Evolutionary conservation across 2,113 vertebrate species (phyloP).

Genomic region (Morone saxatilis): DNA sequence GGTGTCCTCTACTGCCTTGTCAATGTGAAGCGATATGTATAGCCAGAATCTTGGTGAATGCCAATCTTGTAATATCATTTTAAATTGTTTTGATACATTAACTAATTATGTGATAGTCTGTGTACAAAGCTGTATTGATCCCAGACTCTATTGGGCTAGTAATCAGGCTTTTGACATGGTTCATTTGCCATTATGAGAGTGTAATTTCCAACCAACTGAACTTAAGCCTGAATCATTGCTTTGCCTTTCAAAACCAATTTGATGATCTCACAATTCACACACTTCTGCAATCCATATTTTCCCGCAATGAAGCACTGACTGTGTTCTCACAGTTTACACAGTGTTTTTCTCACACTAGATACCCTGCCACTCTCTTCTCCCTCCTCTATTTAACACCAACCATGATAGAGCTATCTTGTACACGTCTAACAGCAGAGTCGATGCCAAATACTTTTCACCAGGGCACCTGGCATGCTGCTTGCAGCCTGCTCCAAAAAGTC

Average conservation of each 20-base stretch:
- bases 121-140: conserved; percentile 57
- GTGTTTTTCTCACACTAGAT: conserved; percentile 57
- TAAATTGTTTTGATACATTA: conserved; percentile 46
- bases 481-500: conserved; percentile 33
- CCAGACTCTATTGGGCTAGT: background rate
- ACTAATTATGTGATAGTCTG: conserved; percentile 37
- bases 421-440: conserved; percentile 42
- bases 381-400: conserved; percentile 48
- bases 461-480: conserved; percentile 25
- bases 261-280: conserved; percentile 42
- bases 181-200: conserved; percentile 36
- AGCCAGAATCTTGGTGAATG: conserved; percentile 8
- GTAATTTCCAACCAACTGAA: conserved; percentile 32
- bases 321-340: conserved; percentile 64
- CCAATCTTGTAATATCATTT: conserved; percentile 33
- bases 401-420: conserved; percentile 39
- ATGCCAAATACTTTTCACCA: conserved; percentile 55
- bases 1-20: conserved; percentile 36
- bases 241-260: conserved; percentile 38
- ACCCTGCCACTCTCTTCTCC: conserved; percentile 31
- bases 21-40: background rate
- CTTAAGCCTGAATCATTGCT: conserved; percentile 10
- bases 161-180: conserved; percentile 50
- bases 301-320: conserved; percentile 38
- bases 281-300: conserved; percentile 64